These are phyloP conservation scores for Poicephalus gulielmi DNA, from an alignment of 2,113 vertebrate species.

Conservation along the genomic window DNA sequence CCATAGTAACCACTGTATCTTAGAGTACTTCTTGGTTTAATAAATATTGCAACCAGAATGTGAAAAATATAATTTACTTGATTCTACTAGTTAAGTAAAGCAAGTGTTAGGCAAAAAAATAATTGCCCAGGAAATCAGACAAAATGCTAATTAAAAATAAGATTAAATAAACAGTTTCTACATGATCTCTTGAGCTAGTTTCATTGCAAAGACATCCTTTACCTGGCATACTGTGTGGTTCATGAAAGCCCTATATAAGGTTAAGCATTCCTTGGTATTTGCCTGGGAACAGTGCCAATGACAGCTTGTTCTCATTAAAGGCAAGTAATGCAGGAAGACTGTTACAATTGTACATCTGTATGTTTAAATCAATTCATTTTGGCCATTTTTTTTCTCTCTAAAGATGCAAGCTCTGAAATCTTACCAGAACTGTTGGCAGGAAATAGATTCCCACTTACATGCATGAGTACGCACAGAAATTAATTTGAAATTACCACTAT, in stretches of 20 bases:
- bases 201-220: background rate
- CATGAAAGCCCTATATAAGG: background rate
- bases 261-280: constrained; percentile 34
- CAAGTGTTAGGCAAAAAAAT: background rate
- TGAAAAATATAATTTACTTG: background rate
- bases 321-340: constrained; percentile 8
- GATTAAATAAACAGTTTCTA: background rate
- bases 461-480: background rate
- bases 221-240: background rate
- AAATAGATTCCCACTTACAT: background rate
- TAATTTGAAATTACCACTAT: background rate
- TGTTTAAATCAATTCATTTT: background rate
- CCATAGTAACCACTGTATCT: background rate
- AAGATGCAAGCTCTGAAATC: background rate
- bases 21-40: background rate
- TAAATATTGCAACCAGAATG: background rate
- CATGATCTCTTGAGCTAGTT: background rate
- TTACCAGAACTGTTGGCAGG: background rate
- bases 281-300: background rate
- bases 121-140: background rate
- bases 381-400: background rate
- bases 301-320: constrained; percentile 39
- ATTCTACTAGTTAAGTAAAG: background rate
- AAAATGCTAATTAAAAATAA: constrained; percentile 26
- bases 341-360: background rate